A percentile compares a stretch with the other conserved stretches of the same genome.
These are phyloP conservation scores for Mnemiopsis leidyi DNA, from an alignment of 37 sponge, comb jelly and placozoan genomes.

Conservation along the genomic window DNA sequence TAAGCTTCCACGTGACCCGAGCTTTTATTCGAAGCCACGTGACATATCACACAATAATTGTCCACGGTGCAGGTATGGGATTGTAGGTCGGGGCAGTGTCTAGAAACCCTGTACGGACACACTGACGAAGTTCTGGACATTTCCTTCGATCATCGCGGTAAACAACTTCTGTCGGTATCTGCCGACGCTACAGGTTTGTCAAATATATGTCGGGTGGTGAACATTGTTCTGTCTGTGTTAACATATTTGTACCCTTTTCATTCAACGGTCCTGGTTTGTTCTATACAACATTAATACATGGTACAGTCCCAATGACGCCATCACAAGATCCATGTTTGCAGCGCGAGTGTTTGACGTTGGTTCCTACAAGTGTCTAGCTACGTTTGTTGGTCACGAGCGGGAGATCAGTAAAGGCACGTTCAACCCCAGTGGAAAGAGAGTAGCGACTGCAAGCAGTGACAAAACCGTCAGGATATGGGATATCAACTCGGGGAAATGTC, in stretches of 20 bases:
- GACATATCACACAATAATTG: too few relatives aligned
- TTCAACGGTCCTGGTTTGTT: too few relatives aligned
- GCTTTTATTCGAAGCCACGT: too few relatives aligned
- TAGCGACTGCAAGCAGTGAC: slow-evolving; percentile 90
- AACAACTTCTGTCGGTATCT: slow-evolving; percentile 85
- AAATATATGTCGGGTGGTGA: too few relatives aligned
- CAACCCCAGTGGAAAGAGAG: slow-evolving; percentile 88
- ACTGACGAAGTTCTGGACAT: slow-evolving; percentile 94
- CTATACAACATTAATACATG: too few relatives aligned
- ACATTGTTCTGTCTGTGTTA: too few relatives aligned
- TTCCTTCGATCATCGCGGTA: slow-evolving; percentile 85
- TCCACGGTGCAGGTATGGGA: slow-evolving; percentile 40
- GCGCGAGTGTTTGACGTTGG: slow-evolving; percentile 74
- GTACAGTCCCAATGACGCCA: too few relatives aligned
- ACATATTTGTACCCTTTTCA: not conserved
- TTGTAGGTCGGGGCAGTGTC: slow-evolving; percentile 69
- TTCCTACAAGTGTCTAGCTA: slow-evolving; percentile 73
- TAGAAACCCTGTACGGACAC: slow-evolving; percentile 82
- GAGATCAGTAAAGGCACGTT: slow-evolving; percentile 89
- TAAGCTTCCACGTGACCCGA: too few relatives aligned
- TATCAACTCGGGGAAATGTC: slow-evolving; percentile 71
- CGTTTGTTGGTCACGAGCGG: slow-evolving; percentile 85
- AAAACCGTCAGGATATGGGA: slow-evolving; percentile 94
- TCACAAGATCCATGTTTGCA: slow-evolving; percentile 22
- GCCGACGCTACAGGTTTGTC: slow-evolving; percentile 78